Percentiles rank a stretch among this genome's conserved stretches.
Conservation (phyloP, 2,888 invertebrate genomes). For the Phasia obesa region DNA sequence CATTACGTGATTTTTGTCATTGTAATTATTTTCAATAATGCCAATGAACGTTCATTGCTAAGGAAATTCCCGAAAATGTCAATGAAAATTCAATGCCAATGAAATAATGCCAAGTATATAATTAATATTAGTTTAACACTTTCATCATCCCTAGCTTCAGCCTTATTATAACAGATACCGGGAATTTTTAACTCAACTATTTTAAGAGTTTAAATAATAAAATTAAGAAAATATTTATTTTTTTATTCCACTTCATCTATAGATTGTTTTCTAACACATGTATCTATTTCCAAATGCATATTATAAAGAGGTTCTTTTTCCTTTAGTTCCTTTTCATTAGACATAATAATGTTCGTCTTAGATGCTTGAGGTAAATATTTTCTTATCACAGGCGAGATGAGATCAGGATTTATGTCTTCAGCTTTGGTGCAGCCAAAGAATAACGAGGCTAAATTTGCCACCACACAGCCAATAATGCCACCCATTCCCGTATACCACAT, state of each 20-base stretch:
- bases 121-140: no score
- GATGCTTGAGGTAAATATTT: constrained; percentile 80
- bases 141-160: no score
- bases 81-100: no score
- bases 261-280: constrained; percentile 24
- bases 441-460: constrained; percentile 85
- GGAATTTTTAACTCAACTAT: neutral
- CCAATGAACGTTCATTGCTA: no score
- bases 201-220: neutral
- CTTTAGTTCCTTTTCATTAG: neutral
- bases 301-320: constrained; percentile 51
- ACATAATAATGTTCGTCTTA: neutral
- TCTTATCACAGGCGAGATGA: constrained; percentile 87
- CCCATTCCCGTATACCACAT: constrained; percentile 89
- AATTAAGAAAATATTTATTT: neutral
- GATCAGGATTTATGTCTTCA: constrained; percentile 84
- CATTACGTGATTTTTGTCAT: no score
- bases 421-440: constrained; percentile 84
- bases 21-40: no score
- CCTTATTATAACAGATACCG: no score
- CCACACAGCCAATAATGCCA: constrained; percentile 84
- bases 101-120: no score
- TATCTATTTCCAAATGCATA: neutral
- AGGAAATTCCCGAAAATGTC: no score
- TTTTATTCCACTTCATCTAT: constrained; percentile 61